Evolutionary conservation across 1,140 invertebrate species (phyloP).

Genomic region (Eriosoma lanigerum): DNA sequence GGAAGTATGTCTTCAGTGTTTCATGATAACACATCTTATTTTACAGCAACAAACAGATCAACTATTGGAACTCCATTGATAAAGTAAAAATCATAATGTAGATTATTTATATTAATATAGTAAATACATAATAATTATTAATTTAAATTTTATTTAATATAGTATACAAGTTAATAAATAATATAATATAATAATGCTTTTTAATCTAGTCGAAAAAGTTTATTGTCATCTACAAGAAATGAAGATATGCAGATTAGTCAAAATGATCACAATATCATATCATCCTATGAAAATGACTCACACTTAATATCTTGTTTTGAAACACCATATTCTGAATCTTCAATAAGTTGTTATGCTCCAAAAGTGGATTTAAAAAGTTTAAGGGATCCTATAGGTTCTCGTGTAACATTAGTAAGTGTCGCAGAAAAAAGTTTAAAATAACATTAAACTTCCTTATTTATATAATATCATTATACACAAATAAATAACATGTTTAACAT

Average conservation of each 20-base stretch:
- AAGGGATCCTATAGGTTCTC: constrained; percentile 46
- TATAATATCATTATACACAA: no score
- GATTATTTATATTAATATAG: not conserved
- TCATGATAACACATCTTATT: constrained; percentile 47
- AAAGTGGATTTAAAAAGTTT: constrained; percentile 32
- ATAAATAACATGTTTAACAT: no score
- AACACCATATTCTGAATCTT: constrained; percentile 37
- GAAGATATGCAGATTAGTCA: constrained; percentile 52
- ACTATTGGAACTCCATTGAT: constrained; percentile 10
- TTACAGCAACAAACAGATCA: constrained; percentile 35
- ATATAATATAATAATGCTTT: not conserved
- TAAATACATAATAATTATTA: not conserved
- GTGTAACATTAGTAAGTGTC: constrained; percentile 37
- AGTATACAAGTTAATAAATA: not conserved
- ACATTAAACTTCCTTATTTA: constrained; percentile 3
- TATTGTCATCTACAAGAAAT: constrained; percentile 58
- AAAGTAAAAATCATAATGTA: constrained; percentile 12
- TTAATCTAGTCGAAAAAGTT: constrained; percentile 63
- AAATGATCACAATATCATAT: not conserved
- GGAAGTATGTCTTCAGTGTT: constrained; percentile 51
- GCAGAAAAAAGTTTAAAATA: no score
- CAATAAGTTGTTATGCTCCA: constrained; percentile 29
- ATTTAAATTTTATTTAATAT: not conserved
- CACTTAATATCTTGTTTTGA: constrained; percentile 17
- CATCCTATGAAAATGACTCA: constrained; percentile 21